Evolutionary conservation across 2,888 invertebrate species (phyloP).

Genomic region (Caenorhabditis japonica): DNA sequence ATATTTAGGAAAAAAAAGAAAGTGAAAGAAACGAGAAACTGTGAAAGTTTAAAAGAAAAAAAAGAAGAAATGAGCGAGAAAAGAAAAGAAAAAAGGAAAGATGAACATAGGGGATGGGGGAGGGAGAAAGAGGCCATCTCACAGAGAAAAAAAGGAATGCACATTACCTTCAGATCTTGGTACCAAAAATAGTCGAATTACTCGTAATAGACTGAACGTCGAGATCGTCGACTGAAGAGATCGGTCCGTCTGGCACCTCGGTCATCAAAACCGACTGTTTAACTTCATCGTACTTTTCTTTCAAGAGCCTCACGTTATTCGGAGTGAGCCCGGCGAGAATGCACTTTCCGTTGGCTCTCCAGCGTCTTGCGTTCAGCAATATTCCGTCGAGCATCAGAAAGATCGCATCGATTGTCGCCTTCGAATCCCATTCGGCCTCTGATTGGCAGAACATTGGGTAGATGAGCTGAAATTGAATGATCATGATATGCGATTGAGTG

Average conservation of each 20-base stretch:
- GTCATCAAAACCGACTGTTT: constrained; percentile 18
- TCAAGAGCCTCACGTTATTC: constrained; percentile 22
- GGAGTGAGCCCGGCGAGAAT: constrained; percentile 44
- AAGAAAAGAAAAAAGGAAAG: background rate
- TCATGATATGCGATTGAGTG: too few species aligned
- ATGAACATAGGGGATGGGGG: constrained; percentile 1
- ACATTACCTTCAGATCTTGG: constrained; percentile 11
- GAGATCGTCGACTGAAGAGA: constrained; percentile 5
- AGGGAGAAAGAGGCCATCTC: constrained; percentile 16
- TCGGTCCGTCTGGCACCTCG: constrained; percentile 10
- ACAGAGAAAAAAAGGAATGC: constrained; percentile 9
- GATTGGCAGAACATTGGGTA: constrained; percentile 49
- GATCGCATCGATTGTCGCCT: constrained; percentile 41
- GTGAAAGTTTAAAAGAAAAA: too few species aligned
- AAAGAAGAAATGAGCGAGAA: too few species aligned
- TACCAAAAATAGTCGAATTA: constrained; percentile 27
- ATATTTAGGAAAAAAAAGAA: background rate
- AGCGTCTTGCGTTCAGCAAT: constrained; percentile 27
- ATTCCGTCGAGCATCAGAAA: constrained; percentile 47
- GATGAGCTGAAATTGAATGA: constrained; percentile 40
- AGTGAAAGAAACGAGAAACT: background rate
- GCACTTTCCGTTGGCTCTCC: constrained; percentile 43
- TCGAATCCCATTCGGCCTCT: constrained; percentile 46
- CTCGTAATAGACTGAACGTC: constrained; percentile 22
- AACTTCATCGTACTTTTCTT: constrained; percentile 31